These are phyloP conservation scores for Drosophila mojavensis DNA, from an alignment of 1,140 invertebrate genomes.

Conservation along the genomic window DNA sequence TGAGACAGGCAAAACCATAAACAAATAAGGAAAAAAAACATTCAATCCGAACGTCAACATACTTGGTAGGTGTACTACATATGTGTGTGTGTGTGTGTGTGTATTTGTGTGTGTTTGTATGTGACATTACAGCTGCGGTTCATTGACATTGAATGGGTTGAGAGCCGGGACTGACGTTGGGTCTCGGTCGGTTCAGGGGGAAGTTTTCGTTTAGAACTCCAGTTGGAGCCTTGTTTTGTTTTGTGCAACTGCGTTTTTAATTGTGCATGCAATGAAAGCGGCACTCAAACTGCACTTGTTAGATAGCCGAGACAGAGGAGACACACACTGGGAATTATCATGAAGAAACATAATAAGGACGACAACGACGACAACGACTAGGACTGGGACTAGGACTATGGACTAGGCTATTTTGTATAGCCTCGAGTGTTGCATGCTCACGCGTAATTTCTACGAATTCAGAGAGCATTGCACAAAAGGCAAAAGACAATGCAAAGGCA, in stretches of 20 bases:
- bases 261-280: slow-evolving; percentile 76
- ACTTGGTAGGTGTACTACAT: slow-evolving; percentile 40
- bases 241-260: slow-evolving; percentile 74
- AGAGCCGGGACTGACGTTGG: slow-evolving; percentile 5
- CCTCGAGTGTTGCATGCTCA: slow-evolving; percentile 46
- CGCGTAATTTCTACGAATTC: slow-evolving; percentile 75
- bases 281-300: slow-evolving; percentile 75
- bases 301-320: slow-evolving; percentile 15
- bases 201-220: slow-evolving; percentile 7
- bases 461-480: slow-evolving; percentile 40
- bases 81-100: slow-evolving; percentile 30
- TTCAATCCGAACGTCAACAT: slow-evolving; percentile 59
- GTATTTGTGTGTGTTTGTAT: slow-evolving; percentile 39
- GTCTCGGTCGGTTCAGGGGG: slow-evolving; percentile 34
- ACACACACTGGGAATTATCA: slow-evolving; percentile 32
- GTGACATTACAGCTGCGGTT: slow-evolving; percentile 62
- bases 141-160: slow-evolving; percentile 76
- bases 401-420: slow-evolving; percentile 39
- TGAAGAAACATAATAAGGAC: slow-evolving; percentile 42
- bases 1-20: slow-evolving; percentile 73
- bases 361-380: slow-evolving; percentile 13
- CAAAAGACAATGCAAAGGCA: slow-evolving; percentile 59
- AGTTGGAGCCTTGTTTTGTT: slow-evolving; percentile 14
- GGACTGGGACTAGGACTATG: slow-evolving; percentile 2
- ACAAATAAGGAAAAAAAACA: slow-evolving; percentile 77